Percentiles rank a stretch among this genome's conserved stretches.
These are phyloP conservation scores for Megalops cyprinoides DNA, from an alignment of 2,797 vertebrate genomes.

Conservation along the genomic window DNA sequence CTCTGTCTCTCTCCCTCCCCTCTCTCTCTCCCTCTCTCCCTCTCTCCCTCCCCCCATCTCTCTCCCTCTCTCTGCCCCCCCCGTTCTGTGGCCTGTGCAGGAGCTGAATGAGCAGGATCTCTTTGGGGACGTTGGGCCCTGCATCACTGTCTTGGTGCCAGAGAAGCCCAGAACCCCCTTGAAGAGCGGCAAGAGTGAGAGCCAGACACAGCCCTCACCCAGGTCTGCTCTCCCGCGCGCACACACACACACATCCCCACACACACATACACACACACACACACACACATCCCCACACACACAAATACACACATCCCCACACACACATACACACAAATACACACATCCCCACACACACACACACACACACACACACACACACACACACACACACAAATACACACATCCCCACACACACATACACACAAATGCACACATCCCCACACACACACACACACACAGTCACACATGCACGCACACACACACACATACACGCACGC, in stretches of 20 bases:
- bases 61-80: no score
- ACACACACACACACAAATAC: neutral
- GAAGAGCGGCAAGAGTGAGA: conserved; percentile 80
- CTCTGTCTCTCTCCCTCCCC: neutral
- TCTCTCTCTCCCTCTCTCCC: neutral
- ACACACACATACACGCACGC: no score
- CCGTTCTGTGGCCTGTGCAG: conserved; percentile 52
- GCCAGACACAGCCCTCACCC: conserved; percentile 78
- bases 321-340: neutral
- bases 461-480: no score
- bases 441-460: neutral
- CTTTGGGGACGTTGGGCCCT: conserved; percentile 74
- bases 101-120: conserved; percentile 82
- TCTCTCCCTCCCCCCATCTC: neutral
- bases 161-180: conserved; percentile 85
- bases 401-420: neutral
- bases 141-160: conserved; percentile 77
- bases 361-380: no score
- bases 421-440: neutral
- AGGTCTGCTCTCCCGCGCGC: conserved; percentile 61
- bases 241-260: neutral
- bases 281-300: neutral
- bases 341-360: no score
- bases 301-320: neutral
- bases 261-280: neutral